phyloP scores from a whole-genome alignment of 1,140 invertebrate genomes.

The Drosophila sulfurigaster region DNA sequence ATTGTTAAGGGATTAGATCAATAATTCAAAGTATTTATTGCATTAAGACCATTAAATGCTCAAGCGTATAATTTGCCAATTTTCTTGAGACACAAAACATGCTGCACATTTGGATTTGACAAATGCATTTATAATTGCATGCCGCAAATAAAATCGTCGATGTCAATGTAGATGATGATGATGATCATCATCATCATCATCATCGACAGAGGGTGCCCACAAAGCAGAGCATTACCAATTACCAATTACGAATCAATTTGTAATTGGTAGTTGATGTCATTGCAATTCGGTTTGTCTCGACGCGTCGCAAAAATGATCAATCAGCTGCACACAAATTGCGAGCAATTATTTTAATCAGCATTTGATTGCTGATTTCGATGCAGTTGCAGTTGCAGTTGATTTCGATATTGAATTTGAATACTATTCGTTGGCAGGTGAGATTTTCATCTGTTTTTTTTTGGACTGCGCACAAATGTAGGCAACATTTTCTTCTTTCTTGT shows the following conservation, averaged over 20 bases:
- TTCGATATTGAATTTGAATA: slow-evolving; percentile 2
- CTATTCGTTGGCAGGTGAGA: slow-evolving; percentile 2
- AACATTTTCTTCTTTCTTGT: slow-evolving; percentile 34
- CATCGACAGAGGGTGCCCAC: slow-evolving; percentile 17
- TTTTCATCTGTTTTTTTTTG: neutral
- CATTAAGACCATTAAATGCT: slow-evolving; percentile 63
- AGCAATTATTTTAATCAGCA: slow-evolving; percentile 47
- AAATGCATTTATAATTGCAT: slow-evolving; percentile 80
- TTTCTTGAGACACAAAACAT: slow-evolving; percentile 15
- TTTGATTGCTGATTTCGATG: slow-evolving; percentile 39
- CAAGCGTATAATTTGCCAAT: slow-evolving; percentile 53
- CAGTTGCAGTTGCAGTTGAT: slow-evolving; percentile 8
- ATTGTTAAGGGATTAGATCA: slow-evolving; percentile 11
- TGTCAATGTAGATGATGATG: neutral
- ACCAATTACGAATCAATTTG: slow-evolving; percentile 50
- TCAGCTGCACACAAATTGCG: slow-evolving; percentile 31
- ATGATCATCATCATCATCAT: slow-evolving; percentile 8
- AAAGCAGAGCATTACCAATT: slow-evolving; percentile 33
- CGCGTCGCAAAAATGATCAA: slow-evolving; percentile 22
- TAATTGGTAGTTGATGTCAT: slow-evolving; percentile 62
- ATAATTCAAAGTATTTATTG: slow-evolving; percentile 53
- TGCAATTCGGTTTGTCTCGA: slow-evolving; percentile 6
- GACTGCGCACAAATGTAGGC: slow-evolving; percentile 27
- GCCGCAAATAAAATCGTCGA: slow-evolving; percentile 58
- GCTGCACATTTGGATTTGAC: slow-evolving; percentile 50